Percentiles rank a stretch among this genome's conserved stretches.
phyloP scores from a whole-genome alignment of 2,888 invertebrate genomes.

The Volucella zonaria region DNA sequence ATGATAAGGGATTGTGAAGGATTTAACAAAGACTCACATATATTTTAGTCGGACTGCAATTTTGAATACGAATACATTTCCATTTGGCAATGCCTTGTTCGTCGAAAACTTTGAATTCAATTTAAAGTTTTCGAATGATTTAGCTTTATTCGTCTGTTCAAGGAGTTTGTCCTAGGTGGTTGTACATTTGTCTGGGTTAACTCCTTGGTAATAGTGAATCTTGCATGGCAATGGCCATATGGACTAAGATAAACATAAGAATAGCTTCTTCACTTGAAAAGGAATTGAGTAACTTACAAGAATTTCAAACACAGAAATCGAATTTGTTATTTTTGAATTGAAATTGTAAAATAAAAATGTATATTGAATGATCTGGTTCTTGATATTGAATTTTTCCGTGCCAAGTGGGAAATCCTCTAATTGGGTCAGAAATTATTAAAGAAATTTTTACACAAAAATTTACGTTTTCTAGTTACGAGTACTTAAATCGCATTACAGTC shows the following conservation, averaged over 20 bases:
- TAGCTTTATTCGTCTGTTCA: slow-evolving; percentile 61
- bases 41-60: slow-evolving; percentile 19
- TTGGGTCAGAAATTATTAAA: no score
- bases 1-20: neutral
- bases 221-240: neutral
- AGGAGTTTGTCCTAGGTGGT: slow-evolving; percentile 26
- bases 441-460: no score
- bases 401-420: no score
- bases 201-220: neutral
- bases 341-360: no score
- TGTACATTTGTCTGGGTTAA: slow-evolving; percentile 12
- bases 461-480: no score
- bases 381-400: no score
- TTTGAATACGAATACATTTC: slow-evolving; percentile 48
- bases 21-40: slow-evolving; percentile 28
- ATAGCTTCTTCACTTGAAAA: slow-evolving; percentile 3
- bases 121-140: slow-evolving; percentile 72
- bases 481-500: no score
- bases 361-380: no score
- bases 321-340: no score
- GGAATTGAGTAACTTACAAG: slow-evolving; percentile 2
- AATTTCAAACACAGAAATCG: neutral
- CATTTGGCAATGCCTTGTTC: slow-evolving; percentile 34
- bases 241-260: neutral
- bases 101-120: slow-evolving; percentile 62